A percentile compares a stretch with the other conserved stretches of the same genome.
Conservation (phyloP, 2,113 vertebrate genomes). For the Nansenia antarctica region DNA sequence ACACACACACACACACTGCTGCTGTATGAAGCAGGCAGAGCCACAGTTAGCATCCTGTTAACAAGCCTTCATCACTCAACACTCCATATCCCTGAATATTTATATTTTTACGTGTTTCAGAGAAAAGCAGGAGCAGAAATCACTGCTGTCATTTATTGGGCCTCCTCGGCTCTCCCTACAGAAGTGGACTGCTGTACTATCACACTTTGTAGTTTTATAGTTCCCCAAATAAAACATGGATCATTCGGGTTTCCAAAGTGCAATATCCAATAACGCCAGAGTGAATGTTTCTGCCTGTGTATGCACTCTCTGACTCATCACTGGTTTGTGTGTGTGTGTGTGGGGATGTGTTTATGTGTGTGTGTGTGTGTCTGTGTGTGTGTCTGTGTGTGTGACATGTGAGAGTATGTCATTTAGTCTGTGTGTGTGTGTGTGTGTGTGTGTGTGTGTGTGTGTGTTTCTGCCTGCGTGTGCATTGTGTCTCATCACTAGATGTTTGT, state of each 20-base stretch:
- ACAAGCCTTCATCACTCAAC: background rate
- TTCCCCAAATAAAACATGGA: constrained; percentile 10
- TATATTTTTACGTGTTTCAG: background rate
- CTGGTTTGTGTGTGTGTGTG: no score
- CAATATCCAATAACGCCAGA: background rate
- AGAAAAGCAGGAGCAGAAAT: background rate
- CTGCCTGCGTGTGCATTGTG: no score
- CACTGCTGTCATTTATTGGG: background rate
- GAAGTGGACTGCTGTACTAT: background rate
- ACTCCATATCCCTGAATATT: no score
- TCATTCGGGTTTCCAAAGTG: constrained; percentile 4
- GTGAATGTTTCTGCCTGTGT: constrained; percentile 1
- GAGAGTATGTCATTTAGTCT: no score
- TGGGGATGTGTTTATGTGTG: no score
- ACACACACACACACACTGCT: no score
- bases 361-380: background rate
- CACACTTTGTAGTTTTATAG: constrained; percentile 1
- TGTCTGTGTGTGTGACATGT: background rate
- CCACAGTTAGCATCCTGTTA: background rate
- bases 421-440: no score
- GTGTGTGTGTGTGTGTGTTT: no score
- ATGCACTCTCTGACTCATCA: background rate
- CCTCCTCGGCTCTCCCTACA: background rate
- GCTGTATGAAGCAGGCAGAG: background rate
- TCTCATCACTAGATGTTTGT: constrained; percentile 34